Base-by-base conservation (phyloP, 2,888 invertebrate species). In the Hemistola chrysoprasaria region DNA sequence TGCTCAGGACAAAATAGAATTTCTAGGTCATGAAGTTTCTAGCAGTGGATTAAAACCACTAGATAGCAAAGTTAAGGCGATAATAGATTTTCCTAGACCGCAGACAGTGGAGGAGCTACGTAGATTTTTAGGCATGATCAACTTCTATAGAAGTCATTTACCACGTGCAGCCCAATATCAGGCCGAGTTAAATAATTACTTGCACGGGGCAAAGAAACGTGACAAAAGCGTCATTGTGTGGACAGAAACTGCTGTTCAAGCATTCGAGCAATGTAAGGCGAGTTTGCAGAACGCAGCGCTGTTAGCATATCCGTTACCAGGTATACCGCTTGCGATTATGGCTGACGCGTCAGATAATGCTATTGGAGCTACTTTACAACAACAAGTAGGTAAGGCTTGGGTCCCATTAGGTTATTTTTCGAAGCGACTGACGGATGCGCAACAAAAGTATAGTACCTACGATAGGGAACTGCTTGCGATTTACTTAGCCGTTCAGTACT, bases 131-230 rank as follows among this genome's bases (percentile, higher is more conserved):
- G 39, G 43, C 2, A 40, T 40, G 37, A 4, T 45, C 5, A 35
- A 31, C n/a, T 45, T 45, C 28, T 45, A 37, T n/a, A 29, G 44
- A 22, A n/a, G 3, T n/a, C 40, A 37, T 26, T 5, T 36, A 11
- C 29, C 33, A n/a, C 37, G 21, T 1, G 33, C 34, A 22, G 37
- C 33, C 1, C 7, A 21, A 3, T 22, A 24, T 11, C 43, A 44
- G 8, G 33, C 25, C 8, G 23, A 35, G 25, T n/a, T 40, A 16
- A 31, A 27, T 25, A 21, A 21, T 16, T 29, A 24, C 11, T 6
- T 40, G 8, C 23, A 32, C 8, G 23, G 32, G 1, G 24, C 24
- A 1, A 32, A 32, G 7, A 23, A 29, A 8, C n/a, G n/a, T 3
- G 20, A 29, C 20, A 20, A 20, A 8, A 20, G 28, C 8, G 8